These are phyloP conservation scores for Ypsolopha sequella DNA, from an alignment of 2,888 invertebrate genomes.

Conservation along the genomic window DNA sequence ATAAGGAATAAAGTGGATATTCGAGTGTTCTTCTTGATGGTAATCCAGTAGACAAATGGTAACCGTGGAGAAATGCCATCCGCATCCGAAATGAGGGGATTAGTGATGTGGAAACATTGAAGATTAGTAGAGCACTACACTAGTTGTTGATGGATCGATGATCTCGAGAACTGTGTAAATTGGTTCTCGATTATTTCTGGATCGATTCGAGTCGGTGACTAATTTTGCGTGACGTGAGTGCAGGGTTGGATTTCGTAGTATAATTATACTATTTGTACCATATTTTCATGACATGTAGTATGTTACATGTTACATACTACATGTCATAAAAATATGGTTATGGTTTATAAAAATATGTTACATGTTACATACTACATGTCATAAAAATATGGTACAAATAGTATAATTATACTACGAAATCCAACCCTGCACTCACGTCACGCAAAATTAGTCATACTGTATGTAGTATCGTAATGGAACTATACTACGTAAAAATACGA, in stretches of 20 bases:
- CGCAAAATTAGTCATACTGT: not conserved
- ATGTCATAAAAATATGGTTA: no score
- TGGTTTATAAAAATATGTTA: no score
- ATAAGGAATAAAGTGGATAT: no score
- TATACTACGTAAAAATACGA: no score
- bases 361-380: not conserved
- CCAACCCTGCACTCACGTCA: not conserved
- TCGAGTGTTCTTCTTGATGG: no score
- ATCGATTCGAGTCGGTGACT: not conserved
- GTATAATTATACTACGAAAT: no score
- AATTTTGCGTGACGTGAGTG: not conserved
- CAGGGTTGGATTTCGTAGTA: no score
- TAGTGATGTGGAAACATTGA: constrained; percentile 25
- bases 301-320: not conserved
- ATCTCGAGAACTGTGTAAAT: not conserved
- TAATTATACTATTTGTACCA: no score
- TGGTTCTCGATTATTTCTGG: not conserved
- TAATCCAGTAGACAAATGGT: constrained; percentile 2
- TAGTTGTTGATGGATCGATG: not conserved
- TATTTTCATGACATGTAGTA: no score
- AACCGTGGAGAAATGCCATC: constrained; percentile 14
- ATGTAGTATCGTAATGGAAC: not conserved
- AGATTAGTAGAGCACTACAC: constrained; percentile 22
- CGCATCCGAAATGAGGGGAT: constrained; percentile 23
- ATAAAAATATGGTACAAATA: no score